Conservation (phyloP, 2,888 invertebrate species). For the Rhagonycha lutea region DNA sequence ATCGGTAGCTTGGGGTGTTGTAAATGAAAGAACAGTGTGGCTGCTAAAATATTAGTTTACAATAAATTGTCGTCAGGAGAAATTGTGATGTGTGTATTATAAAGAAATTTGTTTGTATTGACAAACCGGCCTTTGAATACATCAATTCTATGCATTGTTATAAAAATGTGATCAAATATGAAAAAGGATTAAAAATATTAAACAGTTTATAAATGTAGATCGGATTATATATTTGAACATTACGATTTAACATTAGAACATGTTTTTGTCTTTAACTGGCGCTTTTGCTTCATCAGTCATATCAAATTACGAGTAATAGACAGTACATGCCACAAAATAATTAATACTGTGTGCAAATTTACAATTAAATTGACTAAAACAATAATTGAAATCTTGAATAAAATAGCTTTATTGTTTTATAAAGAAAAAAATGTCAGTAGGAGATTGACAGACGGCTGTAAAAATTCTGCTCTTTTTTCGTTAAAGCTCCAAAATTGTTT, state of each 20-base stretch:
- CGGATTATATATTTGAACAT: not conserved
- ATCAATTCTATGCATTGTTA: not conserved
- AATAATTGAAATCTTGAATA: too few relatives aligned
- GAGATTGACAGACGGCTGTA: too few relatives aligned
- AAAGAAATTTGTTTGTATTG: not conserved
- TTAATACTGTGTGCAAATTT: not conserved
- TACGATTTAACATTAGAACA: not conserved
- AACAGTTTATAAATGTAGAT: not conserved
- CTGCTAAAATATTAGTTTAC: too few relatives aligned
- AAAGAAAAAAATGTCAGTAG: too few relatives aligned
- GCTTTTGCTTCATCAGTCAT: not conserved
- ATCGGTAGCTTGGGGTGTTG: too few relatives aligned
- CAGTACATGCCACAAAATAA: not conserved
- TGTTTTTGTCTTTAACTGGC: not conserved
- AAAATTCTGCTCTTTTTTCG: too few relatives aligned
- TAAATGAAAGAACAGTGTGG: too few relatives aligned
- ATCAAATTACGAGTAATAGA: not conserved
- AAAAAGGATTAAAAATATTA: not conserved
- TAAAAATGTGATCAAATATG: not conserved
- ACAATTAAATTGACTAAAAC: too few relatives aligned
- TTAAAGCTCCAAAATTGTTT: too few relatives aligned
- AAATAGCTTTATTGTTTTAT: too few relatives aligned
- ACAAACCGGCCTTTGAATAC: not conserved
- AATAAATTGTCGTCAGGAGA: too few relatives aligned
- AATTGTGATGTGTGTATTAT: not conserved